These are phyloP conservation scores for Drosophila novamexicana DNA, from an alignment of 1,140 invertebrate species.

Conservation along the genomic window DNA sequence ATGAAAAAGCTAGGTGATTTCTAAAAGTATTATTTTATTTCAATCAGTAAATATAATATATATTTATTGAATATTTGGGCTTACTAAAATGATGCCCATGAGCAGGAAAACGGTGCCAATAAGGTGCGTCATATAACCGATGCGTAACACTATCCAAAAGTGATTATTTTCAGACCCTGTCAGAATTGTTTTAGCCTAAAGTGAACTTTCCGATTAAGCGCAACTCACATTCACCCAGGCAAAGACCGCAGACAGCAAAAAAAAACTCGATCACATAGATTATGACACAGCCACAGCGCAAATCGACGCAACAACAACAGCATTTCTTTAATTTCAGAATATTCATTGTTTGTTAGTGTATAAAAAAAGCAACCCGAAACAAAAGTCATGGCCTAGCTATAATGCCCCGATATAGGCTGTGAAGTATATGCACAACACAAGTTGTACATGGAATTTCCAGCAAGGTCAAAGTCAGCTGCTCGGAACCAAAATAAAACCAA, in stretches of 20 bases:
- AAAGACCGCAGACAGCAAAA: conserved; percentile 31
- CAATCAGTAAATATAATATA: background rate
- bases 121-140: conserved; percentile 42
- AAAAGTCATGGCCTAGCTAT: conserved; percentile 44
- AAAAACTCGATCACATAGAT: conserved; percentile 25
- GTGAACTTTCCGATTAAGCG: background rate
- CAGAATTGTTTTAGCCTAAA: too few relatives aligned
- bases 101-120: conserved; percentile 42
- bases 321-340: conserved; percentile 9
- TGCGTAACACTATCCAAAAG: conserved; percentile 1
- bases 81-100: conserved; percentile 37
- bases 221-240: conserved; percentile 41
- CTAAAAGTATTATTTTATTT: background rate
- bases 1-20: background rate
- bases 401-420: conserved; percentile 14
- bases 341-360: background rate
- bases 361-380: background rate
- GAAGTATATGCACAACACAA: conserved; percentile 23
- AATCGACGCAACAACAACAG: conserved; percentile 28
- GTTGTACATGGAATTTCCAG: conserved; percentile 28
- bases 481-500: conserved; percentile 51
- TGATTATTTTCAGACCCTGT: background rate
- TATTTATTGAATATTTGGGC: background rate
- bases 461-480: conserved; percentile 67
- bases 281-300: conserved; percentile 21